Evolutionary conservation across 2,797 vertebrate genomes (phyloP).

Genomic region (Girardinus metallicus): DNA sequence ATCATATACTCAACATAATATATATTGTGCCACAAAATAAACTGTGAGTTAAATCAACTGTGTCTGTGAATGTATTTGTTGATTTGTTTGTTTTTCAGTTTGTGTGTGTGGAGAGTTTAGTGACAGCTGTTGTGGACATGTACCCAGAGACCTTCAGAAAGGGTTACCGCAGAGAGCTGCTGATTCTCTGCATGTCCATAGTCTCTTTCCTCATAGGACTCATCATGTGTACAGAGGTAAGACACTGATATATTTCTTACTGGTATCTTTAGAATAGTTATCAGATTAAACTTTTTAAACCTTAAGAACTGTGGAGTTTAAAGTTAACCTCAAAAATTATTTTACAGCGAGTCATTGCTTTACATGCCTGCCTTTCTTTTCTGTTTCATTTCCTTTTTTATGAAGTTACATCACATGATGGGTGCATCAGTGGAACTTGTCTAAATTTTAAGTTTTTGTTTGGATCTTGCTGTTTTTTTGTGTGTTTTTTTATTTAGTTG

Average conservation of each 20-base stretch:
- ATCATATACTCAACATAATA: not conserved
- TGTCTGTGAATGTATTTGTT: not conserved
- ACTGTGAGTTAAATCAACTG: not conserved
- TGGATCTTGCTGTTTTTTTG: not conserved
- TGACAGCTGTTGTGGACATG: slow-evolving; percentile 97
- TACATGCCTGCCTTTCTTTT: not conserved
- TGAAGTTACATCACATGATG: not conserved
- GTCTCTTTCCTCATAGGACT: slow-evolving; percentile 92
- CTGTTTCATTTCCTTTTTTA: not conserved
- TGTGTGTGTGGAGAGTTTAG: slow-evolving; percentile 97
- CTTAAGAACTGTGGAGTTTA: not conserved
- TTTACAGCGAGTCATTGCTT: not conserved
- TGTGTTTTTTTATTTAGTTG: not conserved
- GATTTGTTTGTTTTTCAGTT: slow-evolving; percentile 81
- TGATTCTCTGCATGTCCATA: slow-evolving; percentile 92
- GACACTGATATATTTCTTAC: not conserved
- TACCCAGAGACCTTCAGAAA: slow-evolving; percentile 96
- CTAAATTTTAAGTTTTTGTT: not conserved
- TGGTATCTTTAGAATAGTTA: not conserved
- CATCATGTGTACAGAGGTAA: slow-evolving; percentile 90
- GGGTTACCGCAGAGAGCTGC: slow-evolving; percentile 92
- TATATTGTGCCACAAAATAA: not conserved
- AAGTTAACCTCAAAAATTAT: not conserved
- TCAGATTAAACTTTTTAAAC: not conserved
- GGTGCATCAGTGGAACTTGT: not conserved